A percentile compares a stretch with the other conserved stretches of the same genome.
These are phyloP conservation scores for Brachionus manjavacas DNA, from an alignment of 1,140 invertebrate genomes.

Conservation along the genomic window DNA sequence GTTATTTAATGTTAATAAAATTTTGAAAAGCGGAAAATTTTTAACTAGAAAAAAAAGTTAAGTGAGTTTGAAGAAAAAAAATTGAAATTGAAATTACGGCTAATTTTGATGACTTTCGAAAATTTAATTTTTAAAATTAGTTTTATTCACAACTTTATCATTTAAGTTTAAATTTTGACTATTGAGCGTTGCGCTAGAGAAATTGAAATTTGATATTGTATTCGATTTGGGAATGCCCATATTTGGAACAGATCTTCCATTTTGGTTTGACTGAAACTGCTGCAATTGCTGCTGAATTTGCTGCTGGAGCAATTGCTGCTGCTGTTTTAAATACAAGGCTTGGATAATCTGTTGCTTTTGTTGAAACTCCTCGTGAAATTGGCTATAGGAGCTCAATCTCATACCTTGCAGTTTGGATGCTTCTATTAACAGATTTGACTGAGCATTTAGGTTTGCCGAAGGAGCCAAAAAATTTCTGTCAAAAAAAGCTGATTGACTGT, in stretches of 20 bases:
- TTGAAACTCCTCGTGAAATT: background rate
- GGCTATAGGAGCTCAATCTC: background rate
- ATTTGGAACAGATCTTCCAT: background rate
- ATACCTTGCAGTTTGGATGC: background rate
- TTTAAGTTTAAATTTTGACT: conserved; percentile 17
- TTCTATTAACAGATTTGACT: conserved; percentile 16
- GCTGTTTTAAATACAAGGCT: conserved; percentile 6
- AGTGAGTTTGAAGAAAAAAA: background rate
- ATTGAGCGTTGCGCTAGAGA: background rate
- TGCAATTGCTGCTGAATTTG: conserved; percentile 14
- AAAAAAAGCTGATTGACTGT: conserved; percentile 5
- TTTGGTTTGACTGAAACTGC: background rate
- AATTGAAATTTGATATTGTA: conserved; percentile 16
- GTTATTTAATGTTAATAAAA: background rate
- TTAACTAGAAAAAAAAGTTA: background rate
- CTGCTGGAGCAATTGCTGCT: conserved; percentile 10
- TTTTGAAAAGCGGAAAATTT: background rate
- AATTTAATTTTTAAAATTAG: conserved; percentile 18
- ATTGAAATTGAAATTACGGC: background rate
- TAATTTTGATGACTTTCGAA: background rate
- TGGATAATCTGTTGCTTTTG: conserved; percentile 18
- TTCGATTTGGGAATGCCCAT: background rate
- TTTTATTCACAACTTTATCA: background rate
- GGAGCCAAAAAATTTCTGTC: background rate
- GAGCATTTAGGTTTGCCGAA: background rate